These are phyloP conservation scores for Tachina lurida DNA, from an alignment of 2,888 invertebrate genomes.

Conservation along the genomic window DNA sequence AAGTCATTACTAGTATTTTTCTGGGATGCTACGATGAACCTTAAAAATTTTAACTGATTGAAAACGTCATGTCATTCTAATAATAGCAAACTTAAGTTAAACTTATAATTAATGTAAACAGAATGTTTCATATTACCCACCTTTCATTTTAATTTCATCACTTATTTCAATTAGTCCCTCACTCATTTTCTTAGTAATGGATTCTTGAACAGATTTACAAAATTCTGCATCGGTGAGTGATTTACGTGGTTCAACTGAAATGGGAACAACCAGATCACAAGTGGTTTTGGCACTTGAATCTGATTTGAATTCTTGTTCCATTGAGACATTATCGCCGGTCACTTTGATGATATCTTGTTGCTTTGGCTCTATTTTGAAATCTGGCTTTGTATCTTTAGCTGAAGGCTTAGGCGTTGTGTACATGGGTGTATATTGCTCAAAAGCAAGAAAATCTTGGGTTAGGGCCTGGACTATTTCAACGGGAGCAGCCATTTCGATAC, in stretches of 20 bases:
- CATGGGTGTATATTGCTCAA: slow-evolving; percentile 72
- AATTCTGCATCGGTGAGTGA: slow-evolving; percentile 82
- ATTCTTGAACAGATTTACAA: slow-evolving; percentile 81
- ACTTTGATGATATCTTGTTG: slow-evolving; percentile 65
- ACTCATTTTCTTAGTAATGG: slow-evolving; percentile 82
- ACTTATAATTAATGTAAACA: too few relatives aligned
- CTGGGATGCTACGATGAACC: too few relatives aligned
- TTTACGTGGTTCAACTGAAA: slow-evolving; percentile 78
- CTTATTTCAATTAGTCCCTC: slow-evolving; percentile 80
- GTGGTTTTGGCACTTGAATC: slow-evolving; percentile 20
- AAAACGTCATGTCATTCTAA: background rate
- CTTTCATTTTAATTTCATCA: slow-evolving; percentile 79
- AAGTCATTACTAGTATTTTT: too few relatives aligned
- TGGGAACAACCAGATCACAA: slow-evolving; percentile 73
- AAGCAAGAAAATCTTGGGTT: slow-evolving; percentile 75
- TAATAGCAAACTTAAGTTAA: background rate
- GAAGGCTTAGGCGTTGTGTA: slow-evolving; percentile 17
- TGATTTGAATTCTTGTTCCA: slow-evolving; percentile 43
- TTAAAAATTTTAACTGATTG: too few relatives aligned
- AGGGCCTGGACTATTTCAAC: slow-evolving; percentile 73
- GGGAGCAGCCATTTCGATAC: slow-evolving; percentile 78
- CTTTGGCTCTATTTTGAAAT: background rate
- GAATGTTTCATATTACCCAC: slow-evolving; percentile 68
- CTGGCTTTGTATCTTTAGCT: slow-evolving; percentile 35
- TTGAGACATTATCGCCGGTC: slow-evolving; percentile 59